A percentile compares a stretch with the other conserved stretches of the same genome.
Conservation (phyloP, 2,797 vertebrate genomes). For the Thalassophryne amazonica region DNA sequence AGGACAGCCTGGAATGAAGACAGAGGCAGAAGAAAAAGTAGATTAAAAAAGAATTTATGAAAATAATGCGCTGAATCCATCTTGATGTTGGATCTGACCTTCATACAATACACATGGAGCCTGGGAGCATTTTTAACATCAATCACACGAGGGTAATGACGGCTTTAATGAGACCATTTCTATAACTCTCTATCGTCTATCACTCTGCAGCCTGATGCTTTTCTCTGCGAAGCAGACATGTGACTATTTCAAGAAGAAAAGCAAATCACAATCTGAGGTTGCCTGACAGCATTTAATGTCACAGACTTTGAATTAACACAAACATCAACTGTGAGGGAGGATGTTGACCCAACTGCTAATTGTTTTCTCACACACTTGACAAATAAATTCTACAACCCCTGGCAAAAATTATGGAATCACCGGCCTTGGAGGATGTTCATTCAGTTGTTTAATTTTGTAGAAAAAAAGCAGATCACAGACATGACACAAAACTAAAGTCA, state of each 20-base stretch:
- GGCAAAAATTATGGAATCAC: no score
- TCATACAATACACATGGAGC: constrained; percentile 27
- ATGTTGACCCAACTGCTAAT: constrained; percentile 35
- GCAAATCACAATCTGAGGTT: constrained; percentile 43
- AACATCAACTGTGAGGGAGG: constrained; percentile 41
- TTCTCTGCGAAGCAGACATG: constrained; percentile 16
- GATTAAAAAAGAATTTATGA: constrained; percentile 62
- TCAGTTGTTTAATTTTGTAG: no score
- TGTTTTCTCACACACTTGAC: constrained; percentile 55
- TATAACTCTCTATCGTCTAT: neutral
- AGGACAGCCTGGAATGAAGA: constrained; percentile 56
- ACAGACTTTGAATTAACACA: constrained; percentile 56
- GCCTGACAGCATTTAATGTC: constrained; percentile 44
- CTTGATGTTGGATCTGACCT: constrained; percentile 56
- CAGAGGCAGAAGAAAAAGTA: constrained; percentile 44
- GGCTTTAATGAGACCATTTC: constrained; percentile 32
- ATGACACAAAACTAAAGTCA: no score
- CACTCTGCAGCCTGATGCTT: constrained; percentile 16
- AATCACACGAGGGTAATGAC: constrained; percentile 37
- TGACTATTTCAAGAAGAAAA: constrained; percentile 43
- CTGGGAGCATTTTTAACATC: constrained; percentile 27
- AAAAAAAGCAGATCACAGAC: no score
- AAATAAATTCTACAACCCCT: constrained; percentile 38
- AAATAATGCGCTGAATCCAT: constrained; percentile 51
- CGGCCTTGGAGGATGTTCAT: no score